These are phyloP conservation scores for Tichodroma muraria DNA, from an alignment of 2,113 vertebrate species.

Conservation along the genomic window DNA sequence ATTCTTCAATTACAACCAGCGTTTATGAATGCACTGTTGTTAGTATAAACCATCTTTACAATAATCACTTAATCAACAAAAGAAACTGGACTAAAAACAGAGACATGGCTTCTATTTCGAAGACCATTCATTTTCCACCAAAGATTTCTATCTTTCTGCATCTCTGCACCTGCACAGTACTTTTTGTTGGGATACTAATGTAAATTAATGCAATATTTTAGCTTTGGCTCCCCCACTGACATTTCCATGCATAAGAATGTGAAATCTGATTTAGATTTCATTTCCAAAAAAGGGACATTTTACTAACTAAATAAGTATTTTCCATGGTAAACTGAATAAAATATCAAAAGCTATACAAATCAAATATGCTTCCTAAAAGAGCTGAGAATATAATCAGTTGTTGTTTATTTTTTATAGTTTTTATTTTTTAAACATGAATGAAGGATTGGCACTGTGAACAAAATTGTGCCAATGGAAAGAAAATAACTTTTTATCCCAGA, in stretches of 20 bases:
- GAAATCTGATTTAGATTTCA: neutral
- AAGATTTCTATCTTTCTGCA: neutral
- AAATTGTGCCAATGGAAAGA: neutral
- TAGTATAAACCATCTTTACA: neutral
- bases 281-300: neutral
- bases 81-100: neutral
- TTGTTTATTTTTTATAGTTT: neutral
- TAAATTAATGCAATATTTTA: neutral
- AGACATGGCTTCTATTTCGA: neutral
- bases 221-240: neutral
- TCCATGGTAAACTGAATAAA: neutral
- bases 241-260: neutral
- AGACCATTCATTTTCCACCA: neutral
- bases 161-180: neutral
- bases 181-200: neutral
- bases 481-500: neutral
- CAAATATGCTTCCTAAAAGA: neutral
- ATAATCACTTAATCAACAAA: neutral
- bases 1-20: neutral
- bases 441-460: neutral
- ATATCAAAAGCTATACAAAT: neutral
- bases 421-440: neutral
- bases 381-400: neutral
- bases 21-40: neutral
- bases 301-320: neutral